Conservation (phyloP, 2,113 vertebrate genomes). For the Calyptomena viridis region DNA sequence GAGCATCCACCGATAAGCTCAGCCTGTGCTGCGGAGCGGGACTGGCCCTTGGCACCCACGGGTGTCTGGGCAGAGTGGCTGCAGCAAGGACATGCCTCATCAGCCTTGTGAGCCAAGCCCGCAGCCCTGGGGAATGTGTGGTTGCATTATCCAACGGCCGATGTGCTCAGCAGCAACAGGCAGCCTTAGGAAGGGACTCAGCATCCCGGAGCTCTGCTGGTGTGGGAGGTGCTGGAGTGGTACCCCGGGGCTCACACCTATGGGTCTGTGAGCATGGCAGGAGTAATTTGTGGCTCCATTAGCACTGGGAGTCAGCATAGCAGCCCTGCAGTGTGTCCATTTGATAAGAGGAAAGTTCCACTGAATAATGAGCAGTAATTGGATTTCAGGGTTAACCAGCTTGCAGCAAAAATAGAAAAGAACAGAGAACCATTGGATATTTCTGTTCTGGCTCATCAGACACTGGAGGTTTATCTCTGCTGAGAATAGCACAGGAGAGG, state of each 20-base stretch:
- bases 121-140: neutral
- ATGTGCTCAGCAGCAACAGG: fast-evolving
- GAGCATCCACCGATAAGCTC: fast-evolving
- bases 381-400: slow-evolving; percentile 73
- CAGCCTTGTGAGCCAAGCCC: neutral
- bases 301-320: neutral
- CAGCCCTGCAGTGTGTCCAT: neutral
- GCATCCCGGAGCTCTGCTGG: fast-evolving
- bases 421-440: slow-evolving; percentile 57
- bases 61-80: neutral
- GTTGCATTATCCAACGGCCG: fast-evolving
- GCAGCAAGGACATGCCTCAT: fast-evolving
- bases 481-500: slow-evolving; percentile 62
- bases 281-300: slow-evolving; percentile 58
- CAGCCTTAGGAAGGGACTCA: neutral
- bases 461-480: slow-evolving; percentile 64
- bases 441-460: slow-evolving; percentile 69
- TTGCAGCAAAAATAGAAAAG: slow-evolving; percentile 51
- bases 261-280: neutral
- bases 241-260: neutral
- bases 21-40: fast-evolving
- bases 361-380: slow-evolving; percentile 72
- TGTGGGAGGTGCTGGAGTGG: fast-evolving
- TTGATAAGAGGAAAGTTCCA: slow-evolving; percentile 57
- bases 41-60: neutral